Conservation (phyloP, 2,113 vertebrate genomes). For the Indicator indicator region DNA sequence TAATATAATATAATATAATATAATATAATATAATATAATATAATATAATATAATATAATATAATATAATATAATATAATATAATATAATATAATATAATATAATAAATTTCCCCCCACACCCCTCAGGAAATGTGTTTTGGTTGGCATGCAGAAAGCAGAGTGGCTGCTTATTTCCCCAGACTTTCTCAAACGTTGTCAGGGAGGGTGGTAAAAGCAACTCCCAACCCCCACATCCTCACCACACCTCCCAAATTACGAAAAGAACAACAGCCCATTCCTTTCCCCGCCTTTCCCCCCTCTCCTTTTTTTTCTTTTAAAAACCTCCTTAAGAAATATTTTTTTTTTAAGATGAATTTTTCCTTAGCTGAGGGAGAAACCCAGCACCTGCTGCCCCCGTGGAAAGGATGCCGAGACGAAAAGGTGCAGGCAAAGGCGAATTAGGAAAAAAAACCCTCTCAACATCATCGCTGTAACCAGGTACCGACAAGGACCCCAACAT, state of each 20-base stretch:
- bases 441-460: not conserved
- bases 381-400: not conserved
- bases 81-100: too few species aligned
- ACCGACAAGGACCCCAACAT: not conserved
- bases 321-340: not conserved
- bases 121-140: not conserved
- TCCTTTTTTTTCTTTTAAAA: not conserved
- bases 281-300: too few species aligned
- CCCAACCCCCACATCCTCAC: too few species aligned
- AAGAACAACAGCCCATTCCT: too few species aligned
- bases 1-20: too few species aligned
- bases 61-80: too few species aligned
- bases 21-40: too few species aligned
- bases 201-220: not conserved
- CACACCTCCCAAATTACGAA: too few species aligned
- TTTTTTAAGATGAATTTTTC: not conserved
- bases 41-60: too few species aligned
- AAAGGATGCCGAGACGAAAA: not conserved
- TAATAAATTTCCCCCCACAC: not conserved
- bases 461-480: not conserved
- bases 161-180: not conserved
- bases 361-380: not conserved
- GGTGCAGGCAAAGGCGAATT: not conserved
- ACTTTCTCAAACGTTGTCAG: not conserved
- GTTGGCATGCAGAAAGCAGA: not conserved